A percentile compares a stretch with the other conserved stretches of the same genome.
Conservation (phyloP, 1,140 invertebrate genomes). For the Neodiprion pinetum region DNA sequence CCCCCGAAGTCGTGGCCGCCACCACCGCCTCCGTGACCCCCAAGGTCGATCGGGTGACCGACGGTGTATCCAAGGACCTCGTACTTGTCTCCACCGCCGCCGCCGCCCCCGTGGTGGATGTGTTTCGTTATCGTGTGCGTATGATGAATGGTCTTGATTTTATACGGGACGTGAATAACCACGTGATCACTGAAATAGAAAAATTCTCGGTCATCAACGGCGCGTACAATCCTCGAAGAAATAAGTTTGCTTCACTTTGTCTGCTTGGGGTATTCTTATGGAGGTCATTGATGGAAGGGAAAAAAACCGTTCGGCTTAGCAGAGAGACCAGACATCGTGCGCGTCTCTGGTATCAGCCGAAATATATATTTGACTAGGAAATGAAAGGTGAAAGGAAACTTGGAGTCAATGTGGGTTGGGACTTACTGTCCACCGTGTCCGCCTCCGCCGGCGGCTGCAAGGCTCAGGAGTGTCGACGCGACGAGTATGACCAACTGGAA, state of each 20-base stretch:
- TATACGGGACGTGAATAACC: slow-evolving; percentile 57
- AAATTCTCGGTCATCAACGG: background rate
- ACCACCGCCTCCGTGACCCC: slow-evolving; percentile 31
- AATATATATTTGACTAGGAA: background rate
- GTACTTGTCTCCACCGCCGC: slow-evolving; percentile 43
- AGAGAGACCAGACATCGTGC: background rate
- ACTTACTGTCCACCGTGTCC: slow-evolving; percentile 21
- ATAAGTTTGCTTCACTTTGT: background rate
- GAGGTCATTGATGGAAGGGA: background rate
- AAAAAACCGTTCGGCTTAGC: no score
- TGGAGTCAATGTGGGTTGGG: background rate
- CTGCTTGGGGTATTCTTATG: background rate
- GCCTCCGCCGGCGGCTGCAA: slow-evolving; percentile 9
- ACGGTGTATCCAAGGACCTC: slow-evolving; percentile 53
- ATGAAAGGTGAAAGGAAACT: background rate
- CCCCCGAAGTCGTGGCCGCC: slow-evolving; percentile 43
- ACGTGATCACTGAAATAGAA: slow-evolving; percentile 39
- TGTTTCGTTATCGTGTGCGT: slow-evolving; percentile 57
- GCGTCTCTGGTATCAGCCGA: background rate
- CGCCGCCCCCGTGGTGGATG: slow-evolving; percentile 46
- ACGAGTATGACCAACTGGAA: slow-evolving; percentile 14
- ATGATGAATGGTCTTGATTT: slow-evolving; percentile 54
- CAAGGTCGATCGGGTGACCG: slow-evolving; percentile 46
- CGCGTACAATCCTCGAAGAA: background rate
- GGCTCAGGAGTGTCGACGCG: slow-evolving; percentile 9